phyloP scores from a whole-genome alignment of 2,888 invertebrate species.

The Stenchaetothrips biformis region DNA sequence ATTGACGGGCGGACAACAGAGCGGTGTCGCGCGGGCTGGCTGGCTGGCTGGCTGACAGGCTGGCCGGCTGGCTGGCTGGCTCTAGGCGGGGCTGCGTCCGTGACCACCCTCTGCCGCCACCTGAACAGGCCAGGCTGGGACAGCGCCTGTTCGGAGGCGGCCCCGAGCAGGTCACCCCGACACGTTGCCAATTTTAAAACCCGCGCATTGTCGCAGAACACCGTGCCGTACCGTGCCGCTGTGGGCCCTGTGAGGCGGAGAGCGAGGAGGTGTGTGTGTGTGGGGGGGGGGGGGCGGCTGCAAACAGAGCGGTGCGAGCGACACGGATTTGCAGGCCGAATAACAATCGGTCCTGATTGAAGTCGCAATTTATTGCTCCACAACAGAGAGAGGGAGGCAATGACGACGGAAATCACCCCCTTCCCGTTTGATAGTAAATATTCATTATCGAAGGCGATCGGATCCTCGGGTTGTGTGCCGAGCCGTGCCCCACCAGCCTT shows the following conservation, averaged over 20 bases:
- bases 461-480: too few species aligned
- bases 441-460: too few species aligned
- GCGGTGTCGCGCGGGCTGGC: too few species aligned
- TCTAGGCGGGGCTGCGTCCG: constrained; percentile 1
- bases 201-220: not conserved
- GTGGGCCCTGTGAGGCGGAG: not conserved
- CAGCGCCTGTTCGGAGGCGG: not conserved
- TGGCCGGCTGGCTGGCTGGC: too few species aligned
- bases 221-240: too few species aligned
- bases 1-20: constrained; percentile 9
- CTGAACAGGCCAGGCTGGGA: not conserved
- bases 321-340: constrained; percentile 8
- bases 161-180: not conserved
- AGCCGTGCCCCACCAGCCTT: too few species aligned
- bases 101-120: not conserved
- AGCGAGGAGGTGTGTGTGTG: not conserved
- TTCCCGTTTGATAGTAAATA: too few species aligned
- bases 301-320: too few species aligned
- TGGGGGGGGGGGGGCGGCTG: not conserved
- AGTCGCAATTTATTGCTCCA: constrained; percentile 22
- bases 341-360: constrained; percentile 6
- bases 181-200: constrained; percentile 10
- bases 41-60: not conserved
- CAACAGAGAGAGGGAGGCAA: too few species aligned
- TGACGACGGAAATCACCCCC: too few species aligned